Conservation (phyloP, 2,797 vertebrate species). For the Schizothorax lantsangensis region DNA sequence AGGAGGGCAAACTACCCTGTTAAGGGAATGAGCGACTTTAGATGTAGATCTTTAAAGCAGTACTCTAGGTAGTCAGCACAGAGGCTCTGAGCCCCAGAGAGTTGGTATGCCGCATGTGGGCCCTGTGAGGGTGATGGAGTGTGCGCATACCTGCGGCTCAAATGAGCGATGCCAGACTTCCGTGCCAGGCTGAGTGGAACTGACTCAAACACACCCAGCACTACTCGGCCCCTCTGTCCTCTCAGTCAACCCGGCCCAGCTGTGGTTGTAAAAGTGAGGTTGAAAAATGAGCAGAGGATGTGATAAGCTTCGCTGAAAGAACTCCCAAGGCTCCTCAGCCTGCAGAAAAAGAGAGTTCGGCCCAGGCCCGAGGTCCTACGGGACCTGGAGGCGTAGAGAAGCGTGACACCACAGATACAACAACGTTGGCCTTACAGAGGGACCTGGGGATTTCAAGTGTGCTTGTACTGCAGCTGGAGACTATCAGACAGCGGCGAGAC, state of each 20-base stretch:
- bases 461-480: conserved; percentile 34
- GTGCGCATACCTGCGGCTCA: conserved; percentile 46
- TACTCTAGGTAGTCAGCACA: conserved; percentile 17
- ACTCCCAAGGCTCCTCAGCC: conserved; percentile 55
- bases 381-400: conserved; percentile 46
- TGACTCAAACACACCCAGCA: conserved; percentile 52
- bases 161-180: conserved; percentile 61
- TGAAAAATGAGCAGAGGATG: conserved; percentile 65
- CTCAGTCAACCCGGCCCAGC: conserved; percentile 54
- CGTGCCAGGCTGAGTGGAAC: conserved; percentile 57
- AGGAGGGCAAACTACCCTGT: conserved; percentile 10
- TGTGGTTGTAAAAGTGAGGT: conserved; percentile 55
- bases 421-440: conserved; percentile 31
- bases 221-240: conserved; percentile 47
- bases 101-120: conserved; percentile 32
- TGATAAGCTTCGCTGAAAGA: conserved; percentile 53
- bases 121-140: conserved; percentile 57
- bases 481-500: conserved; percentile 38
- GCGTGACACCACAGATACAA: conserved; percentile 44
- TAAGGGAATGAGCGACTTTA: conserved; percentile 25
- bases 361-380: conserved; percentile 50
- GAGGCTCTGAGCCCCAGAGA: conserved; percentile 33
- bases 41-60: conserved; percentile 29
- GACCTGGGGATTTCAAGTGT: conserved; percentile 52
- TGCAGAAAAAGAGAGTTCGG: conserved; percentile 55